Percentiles rank a stretch among this genome's conserved stretches.
These are phyloP conservation scores for Apamea crenata DNA, from an alignment of 2,888 invertebrate species.

Conservation along the genomic window DNA sequence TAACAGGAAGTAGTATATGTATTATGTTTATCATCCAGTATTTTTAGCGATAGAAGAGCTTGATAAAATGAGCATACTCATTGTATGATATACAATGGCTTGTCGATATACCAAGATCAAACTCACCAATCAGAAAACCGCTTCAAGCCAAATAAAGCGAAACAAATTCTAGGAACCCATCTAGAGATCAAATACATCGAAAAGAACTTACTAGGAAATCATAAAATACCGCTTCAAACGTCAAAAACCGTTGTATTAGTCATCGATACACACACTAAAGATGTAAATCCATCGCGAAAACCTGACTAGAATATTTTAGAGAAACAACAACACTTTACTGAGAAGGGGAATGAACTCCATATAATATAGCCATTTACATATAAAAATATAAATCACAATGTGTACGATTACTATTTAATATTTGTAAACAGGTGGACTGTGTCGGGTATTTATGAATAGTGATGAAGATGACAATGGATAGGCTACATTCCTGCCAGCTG, in stretches of 20 bases:
- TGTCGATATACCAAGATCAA: background rate
- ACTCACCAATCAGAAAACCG: slow-evolving; percentile 12
- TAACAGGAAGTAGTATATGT: background rate
- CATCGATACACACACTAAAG: slow-evolving; percentile 58
- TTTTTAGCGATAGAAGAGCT: no score
- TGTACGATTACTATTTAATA: slow-evolving; percentile 70
- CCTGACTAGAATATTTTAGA: slow-evolving; percentile 74
- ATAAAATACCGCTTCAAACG: slow-evolving; percentile 46
- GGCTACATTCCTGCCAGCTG: slow-evolving; percentile 45
- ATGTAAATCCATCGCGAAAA: slow-evolving; percentile 65
- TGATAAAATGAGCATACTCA: no score
- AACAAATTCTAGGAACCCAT: slow-evolving; percentile 23
- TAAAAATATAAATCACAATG: slow-evolving; percentile 73
- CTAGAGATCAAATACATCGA: slow-evolving; percentile 16
- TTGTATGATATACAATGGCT: background rate
- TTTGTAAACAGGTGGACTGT: slow-evolving; percentile 70
- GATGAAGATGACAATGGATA: slow-evolving; percentile 57
- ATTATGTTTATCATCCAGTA: background rate
- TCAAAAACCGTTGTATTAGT: slow-evolving; percentile 51
- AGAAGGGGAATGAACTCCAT: slow-evolving; percentile 78
- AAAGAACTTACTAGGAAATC: slow-evolving; percentile 23
- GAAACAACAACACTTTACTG: slow-evolving; percentile 62
- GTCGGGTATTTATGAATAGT: slow-evolving; percentile 62
- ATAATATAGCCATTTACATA: slow-evolving; percentile 80
- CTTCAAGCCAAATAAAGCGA: slow-evolving; percentile 28